Evolutionary conservation across 2,888 invertebrate genomes (phyloP).

Genomic region (Nemoura dubitans): DNA sequence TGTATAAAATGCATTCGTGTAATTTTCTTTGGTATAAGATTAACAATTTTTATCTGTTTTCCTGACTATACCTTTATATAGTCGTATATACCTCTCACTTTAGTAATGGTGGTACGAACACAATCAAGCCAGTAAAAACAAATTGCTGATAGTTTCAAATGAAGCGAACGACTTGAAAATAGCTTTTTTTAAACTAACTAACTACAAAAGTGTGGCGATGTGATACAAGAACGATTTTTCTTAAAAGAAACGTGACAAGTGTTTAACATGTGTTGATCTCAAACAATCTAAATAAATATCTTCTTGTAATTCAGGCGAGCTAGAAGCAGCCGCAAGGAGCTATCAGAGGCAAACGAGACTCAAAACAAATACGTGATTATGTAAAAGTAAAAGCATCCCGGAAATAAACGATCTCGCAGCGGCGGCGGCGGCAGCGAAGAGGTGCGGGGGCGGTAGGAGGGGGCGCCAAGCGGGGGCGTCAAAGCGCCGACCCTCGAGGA

Average conservation of each 20-base stretch:
- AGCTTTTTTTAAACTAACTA: not conserved
- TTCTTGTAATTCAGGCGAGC: not conserved
- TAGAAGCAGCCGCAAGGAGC: constrained; percentile 35
- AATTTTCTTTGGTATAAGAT: too few relatives aligned
- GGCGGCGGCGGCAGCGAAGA: not conserved
- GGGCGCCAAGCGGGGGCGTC: not conserved
- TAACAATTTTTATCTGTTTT: too few relatives aligned
- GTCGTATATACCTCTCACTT: too few relatives aligned
- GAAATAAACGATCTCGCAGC: constrained; percentile 33
- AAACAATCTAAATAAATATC: constrained; percentile 21
- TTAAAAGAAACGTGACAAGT: not conserved
- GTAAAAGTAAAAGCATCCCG: constrained; percentile 35
- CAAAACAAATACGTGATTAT: constrained; percentile 37
- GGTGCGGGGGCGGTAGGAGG: not conserved
- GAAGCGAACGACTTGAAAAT: not conserved
- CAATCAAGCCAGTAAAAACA: not conserved
- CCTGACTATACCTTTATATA: too few relatives aligned
- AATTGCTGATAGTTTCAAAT: not conserved
- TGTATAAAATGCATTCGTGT: too few relatives aligned
- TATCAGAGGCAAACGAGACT: not conserved
- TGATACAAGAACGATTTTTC: not conserved
- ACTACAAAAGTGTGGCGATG: not conserved
- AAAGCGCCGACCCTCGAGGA: constrained; percentile 32
- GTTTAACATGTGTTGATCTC: constrained; percentile 14
- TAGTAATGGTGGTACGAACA: too few relatives aligned